Evolutionary conservation across 1,140 invertebrate species (phyloP).

Genomic region (Phortica variegata): DNA sequence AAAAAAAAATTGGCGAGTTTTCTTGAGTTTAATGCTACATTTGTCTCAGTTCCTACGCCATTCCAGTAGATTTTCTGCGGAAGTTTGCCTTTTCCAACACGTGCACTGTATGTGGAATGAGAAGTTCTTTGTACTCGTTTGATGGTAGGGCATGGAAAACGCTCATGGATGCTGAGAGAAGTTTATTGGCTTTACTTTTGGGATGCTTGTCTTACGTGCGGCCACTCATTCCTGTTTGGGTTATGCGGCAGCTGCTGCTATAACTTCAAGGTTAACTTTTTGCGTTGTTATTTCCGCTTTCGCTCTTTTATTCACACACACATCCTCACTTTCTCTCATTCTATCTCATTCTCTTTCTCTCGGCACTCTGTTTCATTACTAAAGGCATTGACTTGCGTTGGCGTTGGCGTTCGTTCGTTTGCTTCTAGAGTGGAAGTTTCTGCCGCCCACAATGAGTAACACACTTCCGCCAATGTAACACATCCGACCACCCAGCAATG

Average conservation of each 20-base stretch:
- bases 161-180: conserved; percentile 32
- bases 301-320: conserved; percentile 3
- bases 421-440: not conserved
- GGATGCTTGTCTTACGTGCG: not conserved
- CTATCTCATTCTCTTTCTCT: too few species aligned
- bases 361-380: too few species aligned
- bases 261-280: conserved; percentile 49
- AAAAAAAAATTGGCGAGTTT: too few species aligned
- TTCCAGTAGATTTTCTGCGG: conserved; percentile 10
- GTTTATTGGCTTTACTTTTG: conserved; percentile 14
- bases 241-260: not conserved
- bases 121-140: conserved; percentile 9
- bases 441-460: conserved; percentile 4
- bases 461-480: too few species aligned
- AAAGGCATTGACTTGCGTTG: not conserved
- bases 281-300: conserved; percentile 17
- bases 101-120: conserved; percentile 27
- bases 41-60: conserved; percentile 37
- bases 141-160: not conserved
- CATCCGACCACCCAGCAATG: too few species aligned
- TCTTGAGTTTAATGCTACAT: too few species aligned
- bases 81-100: conserved; percentile 10
- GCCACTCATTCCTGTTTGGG: not conserved
- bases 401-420: conserved; percentile 6
- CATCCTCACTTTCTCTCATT: too few species aligned